phyloP scores from a whole-genome alignment of 2,797 vertebrate genomes.

The Leucoraja ocellata region DNA sequence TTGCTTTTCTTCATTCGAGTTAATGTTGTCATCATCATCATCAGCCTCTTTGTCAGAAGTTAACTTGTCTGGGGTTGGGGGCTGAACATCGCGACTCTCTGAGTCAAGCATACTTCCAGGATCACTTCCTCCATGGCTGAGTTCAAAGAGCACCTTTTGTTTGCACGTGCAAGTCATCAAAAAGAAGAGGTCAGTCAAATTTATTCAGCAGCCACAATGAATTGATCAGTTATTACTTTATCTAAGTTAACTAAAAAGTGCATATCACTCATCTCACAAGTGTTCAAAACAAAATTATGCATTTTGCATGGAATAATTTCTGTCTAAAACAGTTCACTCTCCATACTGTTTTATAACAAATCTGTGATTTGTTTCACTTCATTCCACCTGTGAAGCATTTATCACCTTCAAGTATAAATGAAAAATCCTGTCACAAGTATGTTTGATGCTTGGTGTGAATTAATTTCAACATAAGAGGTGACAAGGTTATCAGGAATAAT shows the following conservation, averaged over 20 bases:
- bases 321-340: background rate
- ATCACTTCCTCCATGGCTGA: slow-evolving; percentile 13
- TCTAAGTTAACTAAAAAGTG: background rate
- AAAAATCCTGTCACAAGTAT: background rate
- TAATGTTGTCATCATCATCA: background rate
- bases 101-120: background rate
- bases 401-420: slow-evolving; percentile 1
- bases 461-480: background rate
- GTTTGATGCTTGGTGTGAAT: background rate
- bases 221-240: background rate
- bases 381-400: too few relatives aligned
- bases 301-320: background rate
- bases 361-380: background rate
- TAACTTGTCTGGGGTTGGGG: slow-evolving; percentile 25
- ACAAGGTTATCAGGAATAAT: background rate
- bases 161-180: background rate
- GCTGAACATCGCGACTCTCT: background rate
- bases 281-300: background rate
- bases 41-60: background rate
- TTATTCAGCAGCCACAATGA: background rate
- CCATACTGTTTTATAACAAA: background rate
- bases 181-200: slow-evolving; percentile 9
- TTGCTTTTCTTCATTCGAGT: background rate
- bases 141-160: slow-evolving; percentile 13
- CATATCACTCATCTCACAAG: background rate